Base-by-base conservation (phyloP, 2,797 vertebrate genomes). In the Microctenopoma stevenorrisi region DNA sequence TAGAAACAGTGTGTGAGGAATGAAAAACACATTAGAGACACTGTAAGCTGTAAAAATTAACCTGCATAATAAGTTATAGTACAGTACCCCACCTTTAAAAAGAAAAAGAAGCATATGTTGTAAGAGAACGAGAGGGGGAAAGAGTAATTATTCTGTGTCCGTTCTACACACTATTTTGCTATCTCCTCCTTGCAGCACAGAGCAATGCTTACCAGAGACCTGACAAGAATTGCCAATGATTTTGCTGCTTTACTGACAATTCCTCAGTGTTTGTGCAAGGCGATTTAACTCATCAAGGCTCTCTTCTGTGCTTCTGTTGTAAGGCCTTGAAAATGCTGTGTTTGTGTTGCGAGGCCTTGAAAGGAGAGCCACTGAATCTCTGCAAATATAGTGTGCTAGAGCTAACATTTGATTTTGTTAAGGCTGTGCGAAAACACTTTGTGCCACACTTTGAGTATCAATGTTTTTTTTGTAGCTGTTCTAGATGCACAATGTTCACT, bases 141-240 rank as follows among this genome's bases (percentile, higher is more conserved):
- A 77, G 86, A 82, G 84, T 93, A 90, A 94, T 93, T 93, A 93
- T 90, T 93, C 91, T 80, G 88, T 89, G 89, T 89, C 88, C 90
- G 59, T 92, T 86, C 84, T 79, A 81, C 64, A 64, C 89, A 91
- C 89, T 91, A 82, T 91, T 93, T 89, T 86, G 84, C 93, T 94
- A 94, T 94, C 94, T 94, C 89, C 78, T 84, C 89, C 78, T 44
- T 86, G 91, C 93, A 93, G 93, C 88, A 91, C 70, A 72, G 66
- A 91, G 90, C 90, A 88, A 89, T 91, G 90, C 91, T 89, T 84
- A 89, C 78, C 79, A 75, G 82, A 84, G 88, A 88, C 91, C 91
- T 94, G 93, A 93, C 88, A 83, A 88, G 92, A 93, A 94, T 94
- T 92, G 89, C 88, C 92, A 94, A 94, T 93, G 92, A 91, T 92